Base-by-base conservation (phyloP, 2,797 vertebrate genomes). In the Protonibea diacanthus region DNA sequence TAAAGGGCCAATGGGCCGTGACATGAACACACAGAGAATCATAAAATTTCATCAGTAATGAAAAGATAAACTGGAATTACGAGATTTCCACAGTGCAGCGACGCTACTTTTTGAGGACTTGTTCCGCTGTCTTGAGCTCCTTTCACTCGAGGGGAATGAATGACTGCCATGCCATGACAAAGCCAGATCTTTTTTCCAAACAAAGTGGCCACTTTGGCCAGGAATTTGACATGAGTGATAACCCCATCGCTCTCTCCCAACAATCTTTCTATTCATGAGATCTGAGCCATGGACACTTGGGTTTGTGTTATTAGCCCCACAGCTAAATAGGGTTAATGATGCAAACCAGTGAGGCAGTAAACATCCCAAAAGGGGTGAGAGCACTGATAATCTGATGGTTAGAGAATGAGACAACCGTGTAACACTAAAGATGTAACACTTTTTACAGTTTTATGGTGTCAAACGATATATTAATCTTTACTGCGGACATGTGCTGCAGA, bases 201-300 rank as follows among this genome's bases (percentile, higher is more conserved):
- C 94, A 95, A 95, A 95, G 92, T 92, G 93, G 89, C 91, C 94
- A 94, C 93, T 95, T 88, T 88, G 86, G 70, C 56, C 66, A 90
- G 92, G 94, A 95, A 95, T 95, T 92, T 91, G 93, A 93, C 92
- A 91, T 81, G 89, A 91, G 86, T 48, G 89, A 90, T 94, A 84
- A 90, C 89, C 87, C 75, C 63, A 11, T 73, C 42, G 70, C 83
- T 86, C 87, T 84, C 78, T 81, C 71, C 77, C 83, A 78, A 89
- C 88, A 85, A 63, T 62, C 77, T 61, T 78, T 56, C 80, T 53
- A 83, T 94, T 94, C 90, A 92, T 66, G 84, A 75, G 72, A 88
- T 82, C 57, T 92, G 90, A 91, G 86, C 90, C 88, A 52, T 90
- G 87, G 90, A 92, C 85, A 82, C 88, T 85, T 80, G 85, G 76